Base-by-base conservation (phyloP, 1,140 invertebrate species). In the Nymphalis io region DNA sequence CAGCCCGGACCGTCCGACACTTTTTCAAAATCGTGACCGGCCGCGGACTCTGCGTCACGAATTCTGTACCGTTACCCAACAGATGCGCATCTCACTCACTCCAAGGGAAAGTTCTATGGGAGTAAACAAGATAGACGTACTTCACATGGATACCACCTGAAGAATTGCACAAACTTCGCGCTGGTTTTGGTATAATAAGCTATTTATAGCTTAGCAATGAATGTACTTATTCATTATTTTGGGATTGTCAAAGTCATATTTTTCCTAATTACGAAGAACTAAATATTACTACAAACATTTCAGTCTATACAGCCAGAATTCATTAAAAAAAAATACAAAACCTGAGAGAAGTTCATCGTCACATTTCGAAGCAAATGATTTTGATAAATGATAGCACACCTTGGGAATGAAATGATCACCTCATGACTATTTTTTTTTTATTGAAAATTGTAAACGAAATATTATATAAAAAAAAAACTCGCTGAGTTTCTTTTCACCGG, bases 11-110 rank as follows among this genome's bases (percentile, higher is more conserved):
- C 72, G 80, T 78, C 83, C 83, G 76, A 88, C 86, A 89, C 87
- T 91, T 91, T 88, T 91, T 88, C 84, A 88, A 89, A 88, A 88
- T 89, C 87, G 87, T 91, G 87, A 91, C 87, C 81, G 74, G 83
- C 73, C 80, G 77, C 73, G 76, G 76, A 75, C 73, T 72, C 79
- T 73, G 67, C 78, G 81, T 89, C 88, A 90, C 88, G 88, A 90
- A 77, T 72, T 81, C 53, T 69, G 72, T 89, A 83, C 87, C 87
- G 87, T 89, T 90, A 90, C 68, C 73, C 70, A 68, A 81, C 73
- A 71, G 46, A 71, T 73, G 74, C 73, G 58, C 60, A 67, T 78
- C 76, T 74, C 80, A 18, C 79, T 86, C 78, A 68, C 85, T 75
- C 81, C 57, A 62, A 70, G 53, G 58, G 55, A 12, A 40, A 20